These are phyloP conservation scores for Oreonectes daqikongensis DNA, from an alignment of 2,797 vertebrate genomes.

Conservation along the genomic window DNA sequence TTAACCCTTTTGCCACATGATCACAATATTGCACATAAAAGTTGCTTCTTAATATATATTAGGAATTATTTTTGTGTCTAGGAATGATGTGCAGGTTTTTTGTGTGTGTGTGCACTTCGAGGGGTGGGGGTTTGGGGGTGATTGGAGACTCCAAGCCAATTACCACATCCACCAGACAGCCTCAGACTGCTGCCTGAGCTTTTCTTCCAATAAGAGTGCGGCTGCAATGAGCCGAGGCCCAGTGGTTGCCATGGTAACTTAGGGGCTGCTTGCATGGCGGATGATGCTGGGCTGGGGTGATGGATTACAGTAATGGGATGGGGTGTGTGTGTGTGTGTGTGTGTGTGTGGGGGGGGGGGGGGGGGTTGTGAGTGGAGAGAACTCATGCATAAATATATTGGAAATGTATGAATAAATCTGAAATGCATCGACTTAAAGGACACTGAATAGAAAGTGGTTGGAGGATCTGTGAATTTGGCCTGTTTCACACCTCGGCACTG, in stretches of 20 bases:
- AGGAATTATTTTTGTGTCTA: slow-evolving; percentile 33
- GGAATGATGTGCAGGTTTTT: slow-evolving; percentile 52
- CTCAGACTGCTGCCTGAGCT: slow-evolving; percentile 77
- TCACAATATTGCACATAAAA: neutral
- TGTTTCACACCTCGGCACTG: slow-evolving; percentile 8
- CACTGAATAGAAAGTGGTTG: slow-evolving; percentile 36
- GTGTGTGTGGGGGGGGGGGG: slow-evolving; percentile 42
- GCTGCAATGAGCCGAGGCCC: slow-evolving; percentile 74
- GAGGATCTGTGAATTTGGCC: slow-evolving; percentile 30
- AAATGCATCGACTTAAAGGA: slow-evolving; percentile 74
- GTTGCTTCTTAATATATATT: neutral
- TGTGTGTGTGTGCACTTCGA: slow-evolving; percentile 29
- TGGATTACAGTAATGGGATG: slow-evolving; percentile 86
- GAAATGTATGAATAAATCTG: slow-evolving; percentile 83
- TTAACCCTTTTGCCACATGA: neutral
- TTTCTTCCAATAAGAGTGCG: slow-evolving; percentile 79
- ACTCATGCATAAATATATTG: slow-evolving; percentile 85
- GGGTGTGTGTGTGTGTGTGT: slow-evolving; percentile 60
- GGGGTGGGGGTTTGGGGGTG: slow-evolving; percentile 49
- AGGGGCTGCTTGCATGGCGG: slow-evolving; percentile 80
- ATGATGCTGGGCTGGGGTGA: slow-evolving; percentile 83
- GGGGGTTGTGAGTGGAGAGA: slow-evolving; percentile 50
- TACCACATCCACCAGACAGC: slow-evolving; percentile 83
- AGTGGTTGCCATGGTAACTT: slow-evolving; percentile 83
- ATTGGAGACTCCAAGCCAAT: slow-evolving; percentile 79